These are phyloP conservation scores for Drosophila lacteicornis DNA, from an alignment of 1,140 invertebrate genomes.

Conservation along the genomic window DNA sequence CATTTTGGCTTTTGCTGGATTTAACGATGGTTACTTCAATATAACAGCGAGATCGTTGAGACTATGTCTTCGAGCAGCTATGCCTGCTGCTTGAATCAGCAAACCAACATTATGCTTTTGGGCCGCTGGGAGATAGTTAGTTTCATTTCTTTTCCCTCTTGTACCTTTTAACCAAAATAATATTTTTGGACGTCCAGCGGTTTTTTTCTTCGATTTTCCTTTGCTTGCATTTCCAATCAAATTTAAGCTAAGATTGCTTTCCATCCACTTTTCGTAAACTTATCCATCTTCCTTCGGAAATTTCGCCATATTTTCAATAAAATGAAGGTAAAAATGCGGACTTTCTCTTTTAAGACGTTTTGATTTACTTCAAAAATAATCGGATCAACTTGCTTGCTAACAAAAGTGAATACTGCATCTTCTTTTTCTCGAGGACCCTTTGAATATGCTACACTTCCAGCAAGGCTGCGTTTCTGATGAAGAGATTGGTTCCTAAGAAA, in stretches of 20 bases:
- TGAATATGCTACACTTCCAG: too few species aligned
- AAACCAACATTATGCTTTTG: constrained; percentile 4
- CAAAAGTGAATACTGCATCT: too few species aligned
- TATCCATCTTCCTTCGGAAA: too few species aligned
- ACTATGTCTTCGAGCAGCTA: constrained; percentile 1
- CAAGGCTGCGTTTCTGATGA: too few species aligned
- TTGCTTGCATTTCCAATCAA: background rate
- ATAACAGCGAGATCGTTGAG: background rate
- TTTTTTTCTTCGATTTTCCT: background rate
- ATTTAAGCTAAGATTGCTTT: background rate
- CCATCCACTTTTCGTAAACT: background rate
- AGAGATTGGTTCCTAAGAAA: background rate
- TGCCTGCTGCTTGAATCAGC: background rate
- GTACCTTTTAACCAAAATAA: background rate
- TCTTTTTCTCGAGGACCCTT: too few species aligned
- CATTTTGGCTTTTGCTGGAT: background rate
- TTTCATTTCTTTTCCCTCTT: constrained; percentile 1
- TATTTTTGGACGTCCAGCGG: background rate
- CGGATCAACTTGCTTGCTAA: too few species aligned
- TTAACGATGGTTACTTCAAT: background rate
- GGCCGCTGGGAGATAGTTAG: background rate
- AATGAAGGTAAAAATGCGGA: too few species aligned
- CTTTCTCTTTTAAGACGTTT: too few species aligned
- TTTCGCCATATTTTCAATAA: too few species aligned
- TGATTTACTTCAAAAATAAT: too few species aligned